Conservation (phyloP, 2,113 vertebrate species). For the Uropsilus gracilis region DNA sequence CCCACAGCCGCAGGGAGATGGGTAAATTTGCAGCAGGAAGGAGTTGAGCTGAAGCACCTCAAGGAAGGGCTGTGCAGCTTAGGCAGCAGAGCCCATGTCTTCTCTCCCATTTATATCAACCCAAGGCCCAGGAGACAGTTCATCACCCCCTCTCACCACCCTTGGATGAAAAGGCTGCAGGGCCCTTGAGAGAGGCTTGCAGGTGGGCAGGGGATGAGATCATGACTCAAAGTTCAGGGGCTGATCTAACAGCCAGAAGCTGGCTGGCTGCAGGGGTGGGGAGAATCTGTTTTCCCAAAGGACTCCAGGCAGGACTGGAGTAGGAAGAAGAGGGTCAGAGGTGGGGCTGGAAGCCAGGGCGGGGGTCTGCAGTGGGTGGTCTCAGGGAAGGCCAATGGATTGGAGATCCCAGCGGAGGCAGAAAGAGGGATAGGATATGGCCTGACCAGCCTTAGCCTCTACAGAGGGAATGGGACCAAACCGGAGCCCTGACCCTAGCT, state of each 20-base stretch:
- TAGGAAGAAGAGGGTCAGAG: not conserved
- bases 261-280: not conserved
- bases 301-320: not conserved
- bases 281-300: not conserved
- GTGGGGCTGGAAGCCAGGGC: not conserved
- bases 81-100: not conserved
- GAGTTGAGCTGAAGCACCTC: not conserved
- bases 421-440: not conserved
- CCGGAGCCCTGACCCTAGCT: not conserved
- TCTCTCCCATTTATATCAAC: not conserved
- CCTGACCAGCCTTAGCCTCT: not conserved
- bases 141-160: not conserved
- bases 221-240: no score
- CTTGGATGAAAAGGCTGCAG: not conserved
- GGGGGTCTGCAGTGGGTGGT: constrained; percentile 19
- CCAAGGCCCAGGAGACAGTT: no score
- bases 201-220: not conserved
- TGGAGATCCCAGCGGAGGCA: not conserved
- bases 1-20: accelerated
- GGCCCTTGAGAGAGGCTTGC: not conserved
- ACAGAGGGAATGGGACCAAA: not conserved
- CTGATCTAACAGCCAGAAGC: not conserved
- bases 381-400: not conserved
- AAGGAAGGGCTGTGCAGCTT: not conserved
- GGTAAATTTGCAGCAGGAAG: not conserved